Percentiles rank a stretch among this genome's conserved stretches.
Conservation (phyloP, 1,140 invertebrate genomes). For the Penaeus chinensis region DNA sequence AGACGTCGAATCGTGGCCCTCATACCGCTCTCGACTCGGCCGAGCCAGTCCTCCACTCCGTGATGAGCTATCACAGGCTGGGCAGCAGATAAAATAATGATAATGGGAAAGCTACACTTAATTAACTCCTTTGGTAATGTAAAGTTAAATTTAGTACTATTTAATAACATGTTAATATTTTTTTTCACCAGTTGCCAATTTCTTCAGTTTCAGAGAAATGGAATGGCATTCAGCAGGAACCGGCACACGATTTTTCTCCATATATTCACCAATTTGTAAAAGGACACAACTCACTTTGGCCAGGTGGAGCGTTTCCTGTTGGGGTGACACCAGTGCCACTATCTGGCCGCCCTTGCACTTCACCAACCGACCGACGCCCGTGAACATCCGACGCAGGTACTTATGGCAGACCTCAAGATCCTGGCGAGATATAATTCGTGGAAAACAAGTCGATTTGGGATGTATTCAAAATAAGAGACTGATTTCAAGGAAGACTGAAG, state of each 20-base stretch:
- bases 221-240: too few relatives aligned
- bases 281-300: constrained; percentile 40
- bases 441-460: background rate
- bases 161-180: too few relatives aligned
- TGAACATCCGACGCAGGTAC: constrained; percentile 56
- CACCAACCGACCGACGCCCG: constrained; percentile 46
- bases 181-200: too few relatives aligned
- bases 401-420: constrained; percentile 48
- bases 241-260: too few relatives aligned
- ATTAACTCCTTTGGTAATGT: too few relatives aligned
- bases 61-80: constrained; percentile 62
- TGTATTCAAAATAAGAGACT: background rate
- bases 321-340: constrained; percentile 54
- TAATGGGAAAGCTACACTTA: background rate
- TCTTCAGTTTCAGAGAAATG: too few relatives aligned
- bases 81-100: background rate
- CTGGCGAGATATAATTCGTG: constrained; percentile 28
- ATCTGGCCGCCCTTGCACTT: constrained; percentile 42
- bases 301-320: constrained; percentile 52
- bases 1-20: constrained; percentile 56
- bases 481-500: background rate
- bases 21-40: constrained; percentile 58
- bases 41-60: constrained; percentile 63
- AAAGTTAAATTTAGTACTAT: too few relatives aligned
- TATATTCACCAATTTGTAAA: background rate